These are phyloP conservation scores for Liasis olivaceus DNA, from an alignment of 2,797 vertebrate genomes.

Conservation along the genomic window DNA sequence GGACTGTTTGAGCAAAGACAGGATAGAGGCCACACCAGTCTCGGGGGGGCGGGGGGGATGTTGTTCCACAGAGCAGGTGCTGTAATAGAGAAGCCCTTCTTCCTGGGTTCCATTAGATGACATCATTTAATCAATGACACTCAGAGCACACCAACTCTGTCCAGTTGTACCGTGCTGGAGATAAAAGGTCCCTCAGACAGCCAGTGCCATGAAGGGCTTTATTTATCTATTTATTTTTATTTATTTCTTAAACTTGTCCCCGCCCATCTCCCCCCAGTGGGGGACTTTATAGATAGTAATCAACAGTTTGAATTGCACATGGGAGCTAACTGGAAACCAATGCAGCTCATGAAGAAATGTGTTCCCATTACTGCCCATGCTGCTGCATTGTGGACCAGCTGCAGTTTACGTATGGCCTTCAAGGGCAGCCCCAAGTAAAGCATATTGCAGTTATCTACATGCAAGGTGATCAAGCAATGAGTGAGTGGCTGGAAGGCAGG, in stretches of 20 bases:
- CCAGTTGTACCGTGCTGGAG: background rate
- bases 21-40: background rate
- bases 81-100: background rate
- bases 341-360: background rate
- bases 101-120: background rate
- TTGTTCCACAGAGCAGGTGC: background rate
- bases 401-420: background rate
- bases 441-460: background rate
- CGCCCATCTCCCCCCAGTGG: too few relatives aligned
- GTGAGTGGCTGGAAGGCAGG: background rate
- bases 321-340: background rate
- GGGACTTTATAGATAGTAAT: background rate
- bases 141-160: background rate
- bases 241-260: too few relatives aligned
- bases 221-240: too few relatives aligned
- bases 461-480: background rate
- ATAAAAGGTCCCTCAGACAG: background rate
- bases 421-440: background rate
- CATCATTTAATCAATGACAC: background rate
- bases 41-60: background rate
- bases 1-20: background rate
- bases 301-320: background rate
- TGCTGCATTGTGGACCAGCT: background rate
- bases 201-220: background rate
- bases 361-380: background rate